phyloP scores from a whole-genome alignment of 2,888 invertebrate species.

The Anthophora plumipes region DNA sequence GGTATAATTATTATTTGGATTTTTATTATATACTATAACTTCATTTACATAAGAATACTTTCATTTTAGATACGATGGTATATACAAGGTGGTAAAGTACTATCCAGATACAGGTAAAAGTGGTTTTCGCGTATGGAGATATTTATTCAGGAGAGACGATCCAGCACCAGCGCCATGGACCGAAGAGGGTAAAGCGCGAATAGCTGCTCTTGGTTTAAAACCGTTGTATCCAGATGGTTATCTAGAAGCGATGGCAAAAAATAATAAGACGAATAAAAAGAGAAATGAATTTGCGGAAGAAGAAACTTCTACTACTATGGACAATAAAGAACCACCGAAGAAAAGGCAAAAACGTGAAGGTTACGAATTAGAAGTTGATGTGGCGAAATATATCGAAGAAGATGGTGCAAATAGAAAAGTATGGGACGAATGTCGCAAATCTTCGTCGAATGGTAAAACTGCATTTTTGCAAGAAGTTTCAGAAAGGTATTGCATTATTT shows the following conservation, averaged over 20 bases:
- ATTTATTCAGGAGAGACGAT: conserved; percentile 91
- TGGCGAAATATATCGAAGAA: conserved; percentile 84
- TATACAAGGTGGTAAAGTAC: conserved; percentile 94
- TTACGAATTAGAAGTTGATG: conserved; percentile 83
- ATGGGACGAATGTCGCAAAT: conserved; percentile 88
- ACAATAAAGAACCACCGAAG: conserved; percentile 73
- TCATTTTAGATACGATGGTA: conserved; percentile 91
- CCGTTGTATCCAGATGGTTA: conserved; percentile 88
- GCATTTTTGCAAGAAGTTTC: conserved; percentile 72
- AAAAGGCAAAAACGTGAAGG: conserved; percentile 82
- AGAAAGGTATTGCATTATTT: conserved; percentile 71
- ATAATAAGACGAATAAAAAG: conserved; percentile 65
- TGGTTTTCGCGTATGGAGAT: conserved; percentile 93
- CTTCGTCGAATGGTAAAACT: conserved; percentile 85
- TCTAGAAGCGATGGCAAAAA: conserved; percentile 77
- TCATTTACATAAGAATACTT: conserved; percentile 33
- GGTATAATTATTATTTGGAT: conserved; percentile 47
- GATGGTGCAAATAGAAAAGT: conserved; percentile 88
- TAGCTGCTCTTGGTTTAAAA: conserved; percentile 73
- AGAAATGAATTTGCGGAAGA: conserved; percentile 59
- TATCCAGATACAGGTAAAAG: conserved; percentile 91
- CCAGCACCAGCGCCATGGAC: conserved; percentile 93
- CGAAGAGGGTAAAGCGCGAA: conserved; percentile 87
- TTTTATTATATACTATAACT: background rate
- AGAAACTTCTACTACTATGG: conserved; percentile 73